Evolutionary conservation across 2,888 invertebrate genomes (phyloP).

Genomic region (Thereva nobilitata): DNA sequence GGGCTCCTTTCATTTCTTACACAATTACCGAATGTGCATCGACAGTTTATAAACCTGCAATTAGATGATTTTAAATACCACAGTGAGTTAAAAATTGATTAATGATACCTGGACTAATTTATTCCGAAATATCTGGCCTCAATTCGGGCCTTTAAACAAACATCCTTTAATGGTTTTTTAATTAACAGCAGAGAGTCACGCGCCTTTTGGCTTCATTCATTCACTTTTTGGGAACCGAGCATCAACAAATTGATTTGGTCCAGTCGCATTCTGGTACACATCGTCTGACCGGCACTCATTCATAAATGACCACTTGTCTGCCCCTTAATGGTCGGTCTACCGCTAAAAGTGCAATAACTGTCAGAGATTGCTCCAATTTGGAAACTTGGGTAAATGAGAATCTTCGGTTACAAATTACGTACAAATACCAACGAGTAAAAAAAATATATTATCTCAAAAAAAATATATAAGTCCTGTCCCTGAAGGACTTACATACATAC

Average conservation of each 20-base stretch:
- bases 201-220: neutral
- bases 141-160: slow-evolving; percentile 25
- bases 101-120: slow-evolving; percentile 19
- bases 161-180: slow-evolving; percentile 30
- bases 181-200: slow-evolving; percentile 24
- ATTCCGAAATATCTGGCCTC: slow-evolving; percentile 5
- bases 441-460: slow-evolving; percentile 11
- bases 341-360: slow-evolving; percentile 36
- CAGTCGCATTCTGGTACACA: slow-evolving; percentile 4
- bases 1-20: too few relatives aligned
- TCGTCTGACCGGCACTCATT: slow-evolving; percentile 9
- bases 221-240: neutral
- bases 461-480: neutral
- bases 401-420: neutral
- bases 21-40: too few relatives aligned
- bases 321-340: slow-evolving; percentile 24
- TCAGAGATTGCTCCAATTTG: slow-evolving; percentile 31
- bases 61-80: neutral
- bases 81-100: slow-evolving; percentile 4
- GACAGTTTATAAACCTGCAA: neutral
- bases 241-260: slow-evolving; percentile 10
- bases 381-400: neutral
- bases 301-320: slow-evolving; percentile 32
- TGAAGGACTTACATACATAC: slow-evolving; percentile 6
- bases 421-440: slow-evolving; percentile 24